These are phyloP conservation scores for Melanerpes formicivorus DNA, from an alignment of 2,113 vertebrate species.

Conservation along the genomic window DNA sequence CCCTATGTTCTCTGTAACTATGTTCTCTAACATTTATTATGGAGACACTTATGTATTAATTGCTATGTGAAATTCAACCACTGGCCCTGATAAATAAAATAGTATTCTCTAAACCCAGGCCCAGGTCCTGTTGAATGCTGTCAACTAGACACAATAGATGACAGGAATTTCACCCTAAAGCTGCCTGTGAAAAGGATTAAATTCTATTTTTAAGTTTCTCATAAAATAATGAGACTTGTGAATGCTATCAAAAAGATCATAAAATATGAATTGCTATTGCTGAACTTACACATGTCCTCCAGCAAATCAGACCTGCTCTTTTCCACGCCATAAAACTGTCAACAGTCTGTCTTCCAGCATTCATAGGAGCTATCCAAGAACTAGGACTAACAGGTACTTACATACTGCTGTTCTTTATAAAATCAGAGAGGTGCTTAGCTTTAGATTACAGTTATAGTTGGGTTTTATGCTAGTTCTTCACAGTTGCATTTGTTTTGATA, in stretches of 20 bases:
- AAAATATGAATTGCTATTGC: not conserved
- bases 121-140: not conserved
- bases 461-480: not conserved
- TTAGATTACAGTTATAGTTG: not conserved
- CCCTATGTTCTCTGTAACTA: not conserved
- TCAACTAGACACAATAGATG: not conserved
- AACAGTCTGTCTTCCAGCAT: not conserved
- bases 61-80: not conserved
- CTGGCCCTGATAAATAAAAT: not conserved
- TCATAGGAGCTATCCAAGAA: too few relatives aligned
- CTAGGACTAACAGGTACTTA: not conserved
- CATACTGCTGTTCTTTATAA: not conserved
- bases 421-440: not conserved
- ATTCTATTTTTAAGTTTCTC: not conserved
- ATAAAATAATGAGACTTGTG: not conserved
- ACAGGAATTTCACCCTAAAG: not conserved
- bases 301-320: not conserved
- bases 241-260: not conserved
- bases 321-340: not conserved
- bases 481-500: not conserved
- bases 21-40: not conserved
- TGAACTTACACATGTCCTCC: not conserved
- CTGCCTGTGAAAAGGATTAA: not conserved
- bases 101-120: not conserved
- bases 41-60: not conserved